These are phyloP conservation scores for Micrastur ruficollis DNA, from an alignment of 2,797 vertebrate genomes.

Conservation along the genomic window DNA sequence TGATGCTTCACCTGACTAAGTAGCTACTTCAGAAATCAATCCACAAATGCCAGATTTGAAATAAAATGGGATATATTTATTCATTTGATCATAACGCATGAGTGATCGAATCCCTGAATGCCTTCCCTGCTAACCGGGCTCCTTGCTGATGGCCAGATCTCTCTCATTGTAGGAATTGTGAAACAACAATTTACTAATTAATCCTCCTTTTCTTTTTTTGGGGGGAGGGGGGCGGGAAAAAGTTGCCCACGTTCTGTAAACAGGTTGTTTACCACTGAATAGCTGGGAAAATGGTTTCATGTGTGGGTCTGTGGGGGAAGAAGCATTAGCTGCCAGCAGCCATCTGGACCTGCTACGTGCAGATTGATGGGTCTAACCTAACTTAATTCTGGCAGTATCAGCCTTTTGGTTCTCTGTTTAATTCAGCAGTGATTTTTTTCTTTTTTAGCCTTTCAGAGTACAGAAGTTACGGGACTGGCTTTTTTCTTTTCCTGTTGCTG, in stretches of 20 bases:
- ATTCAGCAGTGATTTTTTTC: neutral
- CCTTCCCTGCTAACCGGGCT: neutral
- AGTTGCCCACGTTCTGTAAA: neutral
- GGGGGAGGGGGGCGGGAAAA: too few species aligned
- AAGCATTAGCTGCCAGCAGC: neutral
- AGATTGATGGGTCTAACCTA: neutral
- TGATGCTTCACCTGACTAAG: slow-evolving; percentile 38
- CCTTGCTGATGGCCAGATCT: neutral
- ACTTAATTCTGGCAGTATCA: neutral
- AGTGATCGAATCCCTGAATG: neutral
- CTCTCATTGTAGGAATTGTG: slow-evolving; percentile 4
- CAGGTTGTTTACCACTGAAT: slow-evolving; percentile 42
- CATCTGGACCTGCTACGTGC: neutral
- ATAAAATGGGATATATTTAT: slow-evolving; percentile 34
- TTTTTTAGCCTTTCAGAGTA: neutral
- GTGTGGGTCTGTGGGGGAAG: neutral
- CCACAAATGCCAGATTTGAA: slow-evolving; percentile 36
- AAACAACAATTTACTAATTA: neutral
- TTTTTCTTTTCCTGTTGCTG: slow-evolving; percentile 50
- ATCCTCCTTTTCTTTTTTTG: neutral
- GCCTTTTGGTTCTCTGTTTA: neutral
- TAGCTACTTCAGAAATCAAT: slow-evolving; percentile 21
- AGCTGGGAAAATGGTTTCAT: neutral
- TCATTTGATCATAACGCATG: slow-evolving; percentile 16
- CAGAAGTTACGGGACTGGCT: neutral